Evolutionary conservation across 2,113 vertebrate species (phyloP), one percentile per base, ranked within the genome.

Genomic region (Sorex araneus): DNA sequence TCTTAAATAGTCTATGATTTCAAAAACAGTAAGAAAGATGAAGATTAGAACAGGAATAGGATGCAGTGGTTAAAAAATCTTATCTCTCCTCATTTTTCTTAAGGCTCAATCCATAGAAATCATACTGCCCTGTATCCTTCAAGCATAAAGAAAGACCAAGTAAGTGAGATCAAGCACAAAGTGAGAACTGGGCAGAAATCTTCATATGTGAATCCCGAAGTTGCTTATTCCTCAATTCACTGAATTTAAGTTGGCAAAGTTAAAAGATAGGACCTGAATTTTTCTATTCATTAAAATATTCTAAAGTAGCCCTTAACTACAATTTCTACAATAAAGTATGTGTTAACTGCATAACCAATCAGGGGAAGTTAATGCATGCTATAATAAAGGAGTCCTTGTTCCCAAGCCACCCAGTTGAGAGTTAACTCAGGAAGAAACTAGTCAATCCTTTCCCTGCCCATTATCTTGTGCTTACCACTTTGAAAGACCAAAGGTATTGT

Each of bases 71-170:
- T 36, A 71, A 34, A 18, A 67, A 71, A 87, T 25, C 43, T 71
- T 50, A 57, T 23, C 9, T 86, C 36, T 74, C 19, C 28, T 81
- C 64, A 70, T 78, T 90, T 70, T 87, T 23, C 54, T 32, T 77
- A 90, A 91, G 27, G 43, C 8, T 45, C 50, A 90, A 18, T 74
- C 66, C n/a, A 88, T 84, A 88, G 36, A 91, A 88, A 89, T 28
- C 32, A 79, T 8, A 86, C 3, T 2, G 6, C 25, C 27, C 78
- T 74, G 57, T 16, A 57, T 63, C 47, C 57, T 67, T 79, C 32
- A 36, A 69, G 77, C 25, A 47, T 57, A 75, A 80, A 81, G 45
- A 60, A 69, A 87, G 40, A 40, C 7, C 40, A 40, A 40, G 40
- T 40, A 40, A 40, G 40, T 40, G 7, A 40, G 40, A 40, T 40